phyloP scores from a whole-genome alignment of 2,797 vertebrate genomes.

The Pelochelys cantorii region DNA sequence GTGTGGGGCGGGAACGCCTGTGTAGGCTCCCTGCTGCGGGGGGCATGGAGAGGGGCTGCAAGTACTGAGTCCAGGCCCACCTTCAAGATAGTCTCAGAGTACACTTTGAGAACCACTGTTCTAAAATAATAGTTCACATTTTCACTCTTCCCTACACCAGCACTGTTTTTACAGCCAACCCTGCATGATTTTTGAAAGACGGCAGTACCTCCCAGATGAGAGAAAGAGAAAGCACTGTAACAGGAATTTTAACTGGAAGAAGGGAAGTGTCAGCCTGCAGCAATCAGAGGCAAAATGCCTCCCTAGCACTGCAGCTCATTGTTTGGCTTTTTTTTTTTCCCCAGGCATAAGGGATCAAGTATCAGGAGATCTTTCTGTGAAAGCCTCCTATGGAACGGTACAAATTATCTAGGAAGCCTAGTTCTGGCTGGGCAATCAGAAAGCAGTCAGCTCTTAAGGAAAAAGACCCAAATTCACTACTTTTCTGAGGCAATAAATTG shows the following conservation, averaged over 20 bases:
- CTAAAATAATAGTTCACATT: background rate
- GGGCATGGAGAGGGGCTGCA: no score
- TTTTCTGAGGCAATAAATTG: background rate
- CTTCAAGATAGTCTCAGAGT: no score
- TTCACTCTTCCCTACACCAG: background rate
- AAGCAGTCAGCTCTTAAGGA: background rate
- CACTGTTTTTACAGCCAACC: background rate
- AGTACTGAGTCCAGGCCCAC: no score
- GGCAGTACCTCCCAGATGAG: background rate
- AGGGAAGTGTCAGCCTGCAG: background rate
- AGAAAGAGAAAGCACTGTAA: background rate
- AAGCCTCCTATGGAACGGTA: background rate
- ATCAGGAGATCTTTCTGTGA: background rate
- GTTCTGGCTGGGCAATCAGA: background rate
- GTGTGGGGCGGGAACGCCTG: no score
- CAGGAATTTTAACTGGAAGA: background rate
- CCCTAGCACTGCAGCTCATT: background rate
- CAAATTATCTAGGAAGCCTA: background rate
- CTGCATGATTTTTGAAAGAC: background rate
- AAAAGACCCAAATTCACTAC: background rate
- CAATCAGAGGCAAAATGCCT: background rate
- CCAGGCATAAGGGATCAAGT: background rate
- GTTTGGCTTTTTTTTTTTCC: accelerated
- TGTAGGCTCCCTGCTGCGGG: no score
- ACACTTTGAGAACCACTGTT: background rate